Conservation (phyloP, 2,797 vertebrate genomes). For the Cygnus olor region DNA sequence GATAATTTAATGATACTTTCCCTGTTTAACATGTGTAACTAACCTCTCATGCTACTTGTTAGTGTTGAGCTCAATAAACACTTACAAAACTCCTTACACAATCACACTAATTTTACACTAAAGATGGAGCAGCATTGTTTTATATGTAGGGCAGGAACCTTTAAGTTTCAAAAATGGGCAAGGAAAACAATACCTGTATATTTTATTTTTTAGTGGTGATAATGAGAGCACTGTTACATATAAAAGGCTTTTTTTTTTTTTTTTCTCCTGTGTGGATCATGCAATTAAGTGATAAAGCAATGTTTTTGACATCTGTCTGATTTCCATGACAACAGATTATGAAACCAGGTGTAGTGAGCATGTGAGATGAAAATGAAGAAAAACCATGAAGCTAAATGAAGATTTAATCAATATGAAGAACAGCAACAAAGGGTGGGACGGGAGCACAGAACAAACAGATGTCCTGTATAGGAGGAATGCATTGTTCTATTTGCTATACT, state of each 20-base stretch:
- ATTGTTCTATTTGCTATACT: background rate
- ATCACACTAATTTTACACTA: background rate
- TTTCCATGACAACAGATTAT: slow-evolving; percentile 78
- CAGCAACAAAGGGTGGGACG: background rate
- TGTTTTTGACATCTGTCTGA: slow-evolving; percentile 74
- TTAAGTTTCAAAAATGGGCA: background rate
- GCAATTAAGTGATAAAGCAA: slow-evolving; percentile 50
- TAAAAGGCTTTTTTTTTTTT: background rate
- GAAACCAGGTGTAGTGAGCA: slow-evolving; percentile 52
- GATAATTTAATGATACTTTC: too few relatives aligned
- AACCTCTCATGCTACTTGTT: background rate
- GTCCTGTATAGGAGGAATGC: background rate
- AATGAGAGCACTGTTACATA: background rate
- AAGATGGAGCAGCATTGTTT: background rate
- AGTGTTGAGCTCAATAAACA: background rate
- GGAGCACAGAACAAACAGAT: background rate
- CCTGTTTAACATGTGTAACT: background rate
- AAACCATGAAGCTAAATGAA: slow-evolving; percentile 42
- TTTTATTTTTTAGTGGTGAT: background rate
- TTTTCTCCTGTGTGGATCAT: slow-evolving; percentile 21
- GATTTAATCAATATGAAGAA: slow-evolving; percentile 37
- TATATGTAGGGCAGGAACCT: background rate
- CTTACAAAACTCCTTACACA: background rate
- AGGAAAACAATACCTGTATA: background rate
- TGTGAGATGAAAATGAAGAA: slow-evolving; percentile 26